Conservation (phyloP, 1,140 invertebrate species). For the Centruroides vittatus region DNA sequence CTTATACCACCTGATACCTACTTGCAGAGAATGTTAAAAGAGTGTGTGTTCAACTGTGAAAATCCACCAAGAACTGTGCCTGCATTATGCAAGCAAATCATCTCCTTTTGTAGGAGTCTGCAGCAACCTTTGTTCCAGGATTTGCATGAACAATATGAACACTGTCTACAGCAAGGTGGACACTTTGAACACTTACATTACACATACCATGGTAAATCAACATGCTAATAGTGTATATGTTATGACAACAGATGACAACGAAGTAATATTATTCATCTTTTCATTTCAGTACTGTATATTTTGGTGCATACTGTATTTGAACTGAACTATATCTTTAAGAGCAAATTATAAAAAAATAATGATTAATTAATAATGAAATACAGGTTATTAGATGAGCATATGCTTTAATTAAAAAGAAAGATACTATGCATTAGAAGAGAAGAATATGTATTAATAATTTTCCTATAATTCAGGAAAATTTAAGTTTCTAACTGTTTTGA, state of each 20-base stretch:
- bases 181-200: neutral
- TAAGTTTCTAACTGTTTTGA: too few species aligned
- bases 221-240: neutral
- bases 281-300: neutral
- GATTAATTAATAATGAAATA: too few species aligned
- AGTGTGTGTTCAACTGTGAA: neutral
- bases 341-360: too few species aligned
- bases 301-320: neutral
- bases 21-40: neutral
- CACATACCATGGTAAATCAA: neutral
- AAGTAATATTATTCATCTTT: neutral
- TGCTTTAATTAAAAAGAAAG: too few species aligned
- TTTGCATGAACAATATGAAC: neutral
- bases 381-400: too few species aligned
- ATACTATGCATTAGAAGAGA: too few species aligned
- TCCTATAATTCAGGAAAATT: too few species aligned
- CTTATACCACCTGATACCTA: neutral
- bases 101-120: neutral
- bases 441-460: too few species aligned
- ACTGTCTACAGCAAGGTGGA: neutral
- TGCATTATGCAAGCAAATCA: neutral
- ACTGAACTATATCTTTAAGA: neutral
- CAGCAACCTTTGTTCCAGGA: neutral
- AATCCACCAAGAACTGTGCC: neutral
- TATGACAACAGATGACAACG: neutral